Percentiles rank a stretch among this genome's conserved stretches.
phyloP scores from a whole-genome alignment of 2,113 vertebrate species.

The Cephalopterus ornatus region DNA sequence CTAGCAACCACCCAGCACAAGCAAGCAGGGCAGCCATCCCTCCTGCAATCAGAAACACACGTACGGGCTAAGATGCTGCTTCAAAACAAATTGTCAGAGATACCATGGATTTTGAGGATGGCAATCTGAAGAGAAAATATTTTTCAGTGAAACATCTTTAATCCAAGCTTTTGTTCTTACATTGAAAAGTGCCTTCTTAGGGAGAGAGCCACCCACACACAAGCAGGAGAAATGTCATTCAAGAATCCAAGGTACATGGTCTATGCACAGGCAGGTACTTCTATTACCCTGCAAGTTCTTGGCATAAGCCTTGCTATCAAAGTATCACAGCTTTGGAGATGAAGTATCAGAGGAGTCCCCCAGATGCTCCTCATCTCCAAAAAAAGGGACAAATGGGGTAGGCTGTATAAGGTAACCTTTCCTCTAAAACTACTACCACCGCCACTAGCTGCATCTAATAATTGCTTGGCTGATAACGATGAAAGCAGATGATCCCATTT shows the following conservation, averaged over 20 bases:
- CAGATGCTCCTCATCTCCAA: constrained; percentile 60
- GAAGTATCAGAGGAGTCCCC: background rate
- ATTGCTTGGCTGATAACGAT: background rate
- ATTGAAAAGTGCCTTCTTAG: background rate
- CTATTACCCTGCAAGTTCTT: background rate
- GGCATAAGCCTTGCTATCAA: background rate
- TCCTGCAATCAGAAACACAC: background rate
- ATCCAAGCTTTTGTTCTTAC: background rate
- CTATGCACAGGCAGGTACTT: background rate
- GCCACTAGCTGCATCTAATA: background rate
- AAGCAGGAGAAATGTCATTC: background rate
- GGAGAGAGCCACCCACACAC: background rate
- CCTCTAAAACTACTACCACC: background rate
- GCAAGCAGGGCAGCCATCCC: background rate
- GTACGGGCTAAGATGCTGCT: background rate
- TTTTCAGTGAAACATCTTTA: background rate
- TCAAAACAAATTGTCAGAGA: background rate
- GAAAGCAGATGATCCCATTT: background rate
- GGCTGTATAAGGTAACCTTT: background rate
- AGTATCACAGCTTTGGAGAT: background rate
- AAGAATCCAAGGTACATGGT: background rate
- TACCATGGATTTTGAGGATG: accelerated
- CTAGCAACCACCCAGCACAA: background rate
- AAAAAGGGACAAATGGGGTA: constrained; percentile 57
- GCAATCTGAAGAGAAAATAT: background rate